A percentile compares a stretch with the other conserved stretches of the same genome.
Conservation (phyloP, 2,797 vertebrate genomes). For the Crenuchus spilurus region DNA sequence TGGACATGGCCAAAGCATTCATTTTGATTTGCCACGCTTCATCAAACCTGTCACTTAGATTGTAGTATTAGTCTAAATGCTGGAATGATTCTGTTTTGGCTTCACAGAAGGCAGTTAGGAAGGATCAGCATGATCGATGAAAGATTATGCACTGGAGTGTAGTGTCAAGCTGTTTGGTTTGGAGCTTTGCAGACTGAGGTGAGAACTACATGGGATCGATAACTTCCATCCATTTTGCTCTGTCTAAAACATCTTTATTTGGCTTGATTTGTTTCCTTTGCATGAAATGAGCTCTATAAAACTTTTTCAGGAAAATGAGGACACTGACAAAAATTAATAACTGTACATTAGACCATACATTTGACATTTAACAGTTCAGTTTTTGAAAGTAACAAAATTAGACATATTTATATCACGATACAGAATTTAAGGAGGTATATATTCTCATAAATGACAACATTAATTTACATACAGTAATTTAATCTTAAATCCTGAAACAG, state of each 20-base stretch:
- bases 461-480: too few relatives aligned
- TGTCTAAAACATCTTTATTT: background rate
- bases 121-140: conserved; percentile 31
- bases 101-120: conserved; percentile 13
- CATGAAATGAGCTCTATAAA: too few relatives aligned
- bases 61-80: background rate
- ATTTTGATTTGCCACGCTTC: conserved; percentile 15
- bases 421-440: too few relatives aligned
- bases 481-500: too few relatives aligned
- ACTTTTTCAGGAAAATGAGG: too few relatives aligned
- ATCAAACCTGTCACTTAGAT: conserved; percentile 17
- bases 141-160: conserved; percentile 29
- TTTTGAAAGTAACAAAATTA: too few relatives aligned
- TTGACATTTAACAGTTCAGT: too few relatives aligned
- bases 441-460: too few relatives aligned
- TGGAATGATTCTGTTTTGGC: background rate
- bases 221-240: background rate
- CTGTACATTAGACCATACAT: too few relatives aligned
- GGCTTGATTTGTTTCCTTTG: background rate
- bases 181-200: conserved; percentile 24
- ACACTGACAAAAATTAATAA: too few relatives aligned
- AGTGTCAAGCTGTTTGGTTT: conserved; percentile 20
- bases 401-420: too few relatives aligned
- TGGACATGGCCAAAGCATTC: background rate
- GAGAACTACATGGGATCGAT: conserved; percentile 36